Conservation (phyloP, 2,888 invertebrate species). For the Caenorhabditis becei region DNA sequence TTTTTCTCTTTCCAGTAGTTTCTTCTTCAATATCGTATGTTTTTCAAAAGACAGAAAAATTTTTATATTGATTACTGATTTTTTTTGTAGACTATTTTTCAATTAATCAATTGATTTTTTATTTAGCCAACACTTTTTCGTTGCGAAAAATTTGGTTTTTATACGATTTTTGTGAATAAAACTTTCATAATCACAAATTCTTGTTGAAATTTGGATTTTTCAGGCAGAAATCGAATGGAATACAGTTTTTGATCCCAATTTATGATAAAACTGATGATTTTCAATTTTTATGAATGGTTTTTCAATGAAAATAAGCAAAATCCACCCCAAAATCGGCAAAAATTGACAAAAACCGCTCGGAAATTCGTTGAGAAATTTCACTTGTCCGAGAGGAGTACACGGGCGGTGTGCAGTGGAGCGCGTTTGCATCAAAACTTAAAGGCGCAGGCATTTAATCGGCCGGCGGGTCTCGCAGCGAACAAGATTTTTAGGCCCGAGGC, state of each 20-base stretch:
- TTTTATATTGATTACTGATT: slow-evolving; percentile 15
- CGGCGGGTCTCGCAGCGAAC: slow-evolving; percentile 37
- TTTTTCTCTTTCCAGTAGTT: slow-evolving; percentile 55
- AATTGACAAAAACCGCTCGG: neutral
- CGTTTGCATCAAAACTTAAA: slow-evolving; percentile 39
- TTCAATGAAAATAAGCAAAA: neutral
- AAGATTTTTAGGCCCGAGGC: slow-evolving; percentile 25
- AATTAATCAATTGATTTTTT: neutral
- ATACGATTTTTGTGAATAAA: slow-evolving; percentile 50
- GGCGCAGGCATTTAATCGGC: slow-evolving; percentile 38
- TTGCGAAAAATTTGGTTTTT: slow-evolving; percentile 35
- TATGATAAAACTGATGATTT: neutral
- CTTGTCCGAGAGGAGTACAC: slow-evolving; percentile 33
- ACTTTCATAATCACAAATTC: slow-evolving; percentile 17
- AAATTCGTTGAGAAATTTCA: neutral
- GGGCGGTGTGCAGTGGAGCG: slow-evolving; percentile 31
- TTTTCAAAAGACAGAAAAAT: slow-evolving; percentile 41
- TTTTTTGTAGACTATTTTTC: neutral
- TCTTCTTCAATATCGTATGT: slow-evolving; percentile 17
- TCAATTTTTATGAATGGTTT: neutral
- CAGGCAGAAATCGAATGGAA: too few species aligned
- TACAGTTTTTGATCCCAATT: too few species aligned
- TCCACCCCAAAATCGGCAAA: slow-evolving; percentile 3
- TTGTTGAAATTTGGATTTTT: too few species aligned
- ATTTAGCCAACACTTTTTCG: slow-evolving; percentile 26